Conservation (phyloP, 2,113 vertebrate species). For the Bombycilla garrulus region DNA sequence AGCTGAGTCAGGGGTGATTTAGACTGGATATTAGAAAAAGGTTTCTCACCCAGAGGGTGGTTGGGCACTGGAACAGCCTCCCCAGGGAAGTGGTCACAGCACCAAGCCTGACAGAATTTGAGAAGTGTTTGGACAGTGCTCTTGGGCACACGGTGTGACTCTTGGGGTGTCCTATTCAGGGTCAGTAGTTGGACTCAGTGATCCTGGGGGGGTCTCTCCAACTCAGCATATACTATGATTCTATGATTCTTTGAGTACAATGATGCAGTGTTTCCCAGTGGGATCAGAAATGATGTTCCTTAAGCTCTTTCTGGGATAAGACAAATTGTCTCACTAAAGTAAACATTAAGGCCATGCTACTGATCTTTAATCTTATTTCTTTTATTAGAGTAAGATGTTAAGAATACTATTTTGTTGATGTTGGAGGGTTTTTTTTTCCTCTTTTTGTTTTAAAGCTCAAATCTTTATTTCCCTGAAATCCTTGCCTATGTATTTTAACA, state of each 20-base stretch:
- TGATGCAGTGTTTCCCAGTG: not conserved
- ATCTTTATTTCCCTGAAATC: not conserved
- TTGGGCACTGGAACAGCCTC: not conserved
- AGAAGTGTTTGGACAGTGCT: not conserved
- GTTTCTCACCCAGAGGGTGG: not conserved
- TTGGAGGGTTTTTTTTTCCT: not conserved
- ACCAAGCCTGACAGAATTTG: not conserved
- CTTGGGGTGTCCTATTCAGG: not conserved
- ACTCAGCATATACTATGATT: not conserved
- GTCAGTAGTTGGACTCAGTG: not conserved
- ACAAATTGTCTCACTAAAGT: not conserved
- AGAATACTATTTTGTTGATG: not conserved
- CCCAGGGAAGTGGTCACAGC: not conserved
- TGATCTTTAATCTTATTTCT: not conserved
- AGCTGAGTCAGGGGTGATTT: not conserved
- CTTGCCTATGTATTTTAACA: not conserved
- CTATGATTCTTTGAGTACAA: not conserved
- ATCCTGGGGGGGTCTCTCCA: accelerated
- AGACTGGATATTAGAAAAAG: not conserved
- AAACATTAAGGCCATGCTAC: not conserved
- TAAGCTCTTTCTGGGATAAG: not conserved
- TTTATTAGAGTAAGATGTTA: not conserved
- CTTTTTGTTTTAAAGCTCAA: not conserved
- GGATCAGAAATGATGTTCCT: not conserved
- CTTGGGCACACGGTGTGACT: accelerated